phyloP scores from a whole-genome alignment of 2,797 vertebrate genomes.

The Philypnodon macrostomus region DNA sequence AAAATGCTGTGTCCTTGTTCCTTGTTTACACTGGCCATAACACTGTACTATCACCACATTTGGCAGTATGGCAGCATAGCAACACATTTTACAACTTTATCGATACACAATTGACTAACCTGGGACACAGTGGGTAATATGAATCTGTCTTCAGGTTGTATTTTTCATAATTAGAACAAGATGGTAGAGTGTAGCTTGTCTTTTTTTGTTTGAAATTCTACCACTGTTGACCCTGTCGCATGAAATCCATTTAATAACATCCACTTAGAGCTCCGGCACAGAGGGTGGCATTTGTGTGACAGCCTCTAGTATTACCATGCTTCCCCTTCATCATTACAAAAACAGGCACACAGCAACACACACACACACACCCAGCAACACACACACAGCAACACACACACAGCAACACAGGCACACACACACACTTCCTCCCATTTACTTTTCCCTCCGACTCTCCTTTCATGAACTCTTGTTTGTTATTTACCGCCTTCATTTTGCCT shows the following conservation, averaged over 20 bases:
- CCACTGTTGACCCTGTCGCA: constrained; percentile 43
- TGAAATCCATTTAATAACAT: constrained; percentile 55
- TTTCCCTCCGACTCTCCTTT: no score
- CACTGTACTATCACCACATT: no score
- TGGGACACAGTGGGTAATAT: constrained; percentile 4
- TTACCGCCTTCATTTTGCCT: constrained; percentile 34
- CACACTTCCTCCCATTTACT: constrained; percentile 45
- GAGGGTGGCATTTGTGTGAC: constrained; percentile 30
- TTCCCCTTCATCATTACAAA: constrained; percentile 22
- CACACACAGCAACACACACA: constrained; percentile 10
- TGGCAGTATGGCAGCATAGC: no score
- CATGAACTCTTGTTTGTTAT: constrained; percentile 53
- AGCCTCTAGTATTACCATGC: constrained; percentile 22
- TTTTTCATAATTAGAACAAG: no score
- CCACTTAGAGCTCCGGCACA: constrained; percentile 22
- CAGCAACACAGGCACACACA: constrained; percentile 15
- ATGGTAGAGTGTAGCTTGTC: no score
- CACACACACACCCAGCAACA: constrained; percentile 31
- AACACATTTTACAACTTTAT: no score
- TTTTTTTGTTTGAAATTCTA: background rate
- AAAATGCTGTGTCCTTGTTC: no score
- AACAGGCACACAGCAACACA: constrained; percentile 26
- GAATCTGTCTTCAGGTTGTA: no score
- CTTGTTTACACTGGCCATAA: no score
- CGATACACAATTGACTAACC: background rate